Evolutionary conservation across 2,888 invertebrate species (phyloP), one percentile per base, ranked within the genome.

Genomic region (Apodemia hepburni): DNA sequence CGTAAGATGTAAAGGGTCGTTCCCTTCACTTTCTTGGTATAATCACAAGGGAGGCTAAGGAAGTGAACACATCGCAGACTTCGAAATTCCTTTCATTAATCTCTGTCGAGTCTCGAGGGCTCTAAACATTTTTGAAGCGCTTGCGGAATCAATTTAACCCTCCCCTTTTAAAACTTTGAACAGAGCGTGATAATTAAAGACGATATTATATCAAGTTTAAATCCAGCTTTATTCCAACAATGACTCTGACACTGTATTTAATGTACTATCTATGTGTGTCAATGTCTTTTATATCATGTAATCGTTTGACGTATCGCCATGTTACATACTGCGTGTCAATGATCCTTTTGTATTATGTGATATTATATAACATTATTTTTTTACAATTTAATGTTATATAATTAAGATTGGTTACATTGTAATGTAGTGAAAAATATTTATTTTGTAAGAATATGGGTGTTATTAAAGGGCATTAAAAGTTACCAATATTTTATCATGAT

Each of bases 61-160:
- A 75, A 74, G 75, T 69, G 75, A 75, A 73, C 77, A 77, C 80
- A 78, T 80, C 79, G 73, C 78, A 77, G 80, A 78, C 82, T 83
- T 77, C 79, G 69, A 85, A 87, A 87, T 86, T 84, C 83, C 84
- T 76, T 82, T 81, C 87, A 89, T 91, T 90, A 89, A 91, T 91
- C 90, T 87, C 82, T 88, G 90, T 88, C 88, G 77, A 47, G 47
- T 47, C 47, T 47, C 47, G 47, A 81, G 83, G 77, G 84, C 79
- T 85, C 83, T 85, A 85, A 89, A 87, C 87, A 84, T 85, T 80
- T 84, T 80, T 77, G 75, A 87, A 86, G 82, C 80, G 83, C 84
- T 81, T 76, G 83, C 80, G 79, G 82, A 88, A 87, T 90, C 88
- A 91, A 89, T 91, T 91, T 85, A 77, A 81, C 80, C 79, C 78